A percentile compares a stretch with the other conserved stretches of the same genome.
Conservation (phyloP, 2,888 invertebrate species). For the Cephus pygmeus region DNA sequence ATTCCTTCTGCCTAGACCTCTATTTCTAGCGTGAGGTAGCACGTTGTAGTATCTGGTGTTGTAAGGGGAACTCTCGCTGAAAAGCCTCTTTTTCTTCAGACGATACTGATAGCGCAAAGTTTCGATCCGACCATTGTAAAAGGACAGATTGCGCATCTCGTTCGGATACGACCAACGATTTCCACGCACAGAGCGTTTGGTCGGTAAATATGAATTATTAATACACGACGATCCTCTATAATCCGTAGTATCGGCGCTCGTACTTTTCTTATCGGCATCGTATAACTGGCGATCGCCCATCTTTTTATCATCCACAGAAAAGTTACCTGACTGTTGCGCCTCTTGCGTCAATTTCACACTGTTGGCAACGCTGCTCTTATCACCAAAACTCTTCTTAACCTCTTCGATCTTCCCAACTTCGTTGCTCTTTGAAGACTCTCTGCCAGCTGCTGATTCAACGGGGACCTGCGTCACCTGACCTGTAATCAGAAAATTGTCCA, state of each 20-base stretch:
- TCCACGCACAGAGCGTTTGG: too few species aligned
- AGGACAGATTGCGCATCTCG: too few species aligned
- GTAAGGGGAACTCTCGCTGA: too few species aligned
- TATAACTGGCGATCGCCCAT: not conserved
- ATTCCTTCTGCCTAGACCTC: not conserved
- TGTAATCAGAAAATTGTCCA: slow-evolving; percentile 31
- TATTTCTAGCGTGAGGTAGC: not conserved
- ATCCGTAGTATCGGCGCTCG: not conserved
- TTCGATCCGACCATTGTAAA: too few species aligned
- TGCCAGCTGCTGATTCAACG: slow-evolving; percentile 16
- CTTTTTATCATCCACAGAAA: slow-evolving; percentile 1
- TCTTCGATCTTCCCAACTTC: not conserved
- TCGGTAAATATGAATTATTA: too few species aligned
- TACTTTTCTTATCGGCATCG: not conserved
- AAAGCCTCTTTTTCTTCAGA: too few species aligned
- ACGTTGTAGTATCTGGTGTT: too few species aligned
- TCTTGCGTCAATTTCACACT: not conserved
- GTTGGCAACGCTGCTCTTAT: too few species aligned
- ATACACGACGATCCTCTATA: not conserved
- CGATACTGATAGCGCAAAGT: too few species aligned
- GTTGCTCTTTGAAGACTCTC: not conserved
- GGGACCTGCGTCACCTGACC: slow-evolving; percentile 27
- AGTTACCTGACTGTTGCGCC: not conserved
- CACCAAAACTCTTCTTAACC: not conserved
- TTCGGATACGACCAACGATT: too few species aligned